Evolutionary conservation across 1,140 invertebrate genomes (phyloP), one percentile per base, ranked within the genome.

Genomic region (Zaprionus inermis): DNA sequence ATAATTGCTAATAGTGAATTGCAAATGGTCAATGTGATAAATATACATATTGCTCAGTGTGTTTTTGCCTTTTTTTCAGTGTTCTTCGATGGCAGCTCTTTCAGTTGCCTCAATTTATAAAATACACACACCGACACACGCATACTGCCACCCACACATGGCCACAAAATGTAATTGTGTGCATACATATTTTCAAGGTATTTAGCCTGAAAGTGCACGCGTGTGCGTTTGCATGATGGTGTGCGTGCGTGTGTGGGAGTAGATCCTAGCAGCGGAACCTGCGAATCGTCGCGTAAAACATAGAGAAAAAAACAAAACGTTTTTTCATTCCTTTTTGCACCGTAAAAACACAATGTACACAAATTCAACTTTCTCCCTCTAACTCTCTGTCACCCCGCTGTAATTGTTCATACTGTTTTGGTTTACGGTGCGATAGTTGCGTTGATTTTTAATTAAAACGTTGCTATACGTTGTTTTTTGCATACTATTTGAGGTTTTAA

Each of bases 151-250:
- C 60, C n/a, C 49, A 54, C 67, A 66, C 64, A 46, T 20, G 22
- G 28, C 41, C 16, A 32, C 7, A 12, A 20, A 22, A 49, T 16
- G 18, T 49, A 22, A 22, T 5, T 58, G 58, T 32, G 30, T 51
- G 24, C 57, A 49, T 54, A 56, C 68, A 60, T 67, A 72, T 60
- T 78, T 81, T 81, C 74, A 66, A 64, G 74, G 55, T 63, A 76
- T 79, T 69, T 69, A 44, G 58, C 58, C 18, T 41, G 20, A 16
- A 57, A 9, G 14, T 51, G 32, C 56, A 61, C 54, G 46, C 51
- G 55, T 36, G 14, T 58, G 36, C 18, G 24, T n/a, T 22, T 56
- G 61, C 44, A 51, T 41, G 46, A 52, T 51, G 14, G 44, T 34
- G 28, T 20, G 52, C 16, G 30, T 51, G 36, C 7, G 24, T 58